Evolutionary conservation across 2,797 vertebrate genomes (phyloP).

Genomic region (Alosa sapidissima): DNA sequence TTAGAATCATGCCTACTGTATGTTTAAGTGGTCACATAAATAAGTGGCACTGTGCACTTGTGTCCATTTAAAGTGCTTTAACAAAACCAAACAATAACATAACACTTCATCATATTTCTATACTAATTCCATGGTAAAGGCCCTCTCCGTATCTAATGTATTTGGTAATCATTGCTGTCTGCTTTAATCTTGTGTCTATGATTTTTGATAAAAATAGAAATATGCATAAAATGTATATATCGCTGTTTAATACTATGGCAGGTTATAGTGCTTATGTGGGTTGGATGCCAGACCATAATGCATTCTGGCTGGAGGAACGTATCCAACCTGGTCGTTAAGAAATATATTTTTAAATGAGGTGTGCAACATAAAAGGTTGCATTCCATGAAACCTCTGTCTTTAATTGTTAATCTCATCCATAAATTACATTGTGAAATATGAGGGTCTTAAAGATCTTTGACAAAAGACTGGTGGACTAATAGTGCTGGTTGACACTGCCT

Average conservation of each 20-base stretch:
- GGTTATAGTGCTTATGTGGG: conserved; percentile 8
- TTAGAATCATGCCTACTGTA: too few relatives aligned
- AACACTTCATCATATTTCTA: background rate
- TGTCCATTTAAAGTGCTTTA: background rate
- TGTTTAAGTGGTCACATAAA: background rate
- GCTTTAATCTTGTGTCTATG: background rate
- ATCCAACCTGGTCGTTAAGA: conserved; percentile 2
- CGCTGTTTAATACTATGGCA: background rate
- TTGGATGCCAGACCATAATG: background rate
- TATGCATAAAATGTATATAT: conserved; percentile 5
- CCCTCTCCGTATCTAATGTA: background rate
- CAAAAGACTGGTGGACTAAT: background rate
- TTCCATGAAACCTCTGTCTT: conserved; percentile 4
- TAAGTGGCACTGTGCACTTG: background rate
- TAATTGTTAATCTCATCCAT: conserved; percentile 3
- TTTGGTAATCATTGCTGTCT: background rate
- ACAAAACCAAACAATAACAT: background rate
- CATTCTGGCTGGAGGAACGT: conserved; percentile 6
- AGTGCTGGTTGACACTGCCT: background rate
- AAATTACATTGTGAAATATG: background rate
- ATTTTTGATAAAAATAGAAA: conserved; percentile 18
- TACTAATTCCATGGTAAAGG: background rate
- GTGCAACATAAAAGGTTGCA: background rate
- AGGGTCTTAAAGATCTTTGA: background rate
- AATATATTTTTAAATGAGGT: conserved; percentile 4